These are phyloP conservation scores for Collichthys lucidus DNA, from an alignment of 2,113 vertebrate genomes.

Conservation along the genomic window DNA sequence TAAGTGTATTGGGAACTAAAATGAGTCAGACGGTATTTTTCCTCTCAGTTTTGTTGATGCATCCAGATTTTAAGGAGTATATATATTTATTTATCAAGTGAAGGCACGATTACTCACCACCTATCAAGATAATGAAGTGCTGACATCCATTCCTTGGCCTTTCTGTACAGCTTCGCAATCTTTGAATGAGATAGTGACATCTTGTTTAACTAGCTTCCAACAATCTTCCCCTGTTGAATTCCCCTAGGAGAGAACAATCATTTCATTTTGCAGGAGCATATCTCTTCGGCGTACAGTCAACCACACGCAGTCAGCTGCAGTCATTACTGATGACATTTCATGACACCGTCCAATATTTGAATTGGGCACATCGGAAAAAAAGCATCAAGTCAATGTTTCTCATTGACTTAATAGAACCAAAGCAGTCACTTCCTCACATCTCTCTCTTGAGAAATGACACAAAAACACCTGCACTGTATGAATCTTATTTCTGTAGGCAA, in stretches of 20 bases:
- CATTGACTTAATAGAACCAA: slow-evolving; percentile 49
- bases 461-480: slow-evolving; percentile 34
- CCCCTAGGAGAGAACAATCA: slow-evolving; percentile 15
- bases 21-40: slow-evolving; percentile 20
- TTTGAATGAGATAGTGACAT: slow-evolving; percentile 16
- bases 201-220: background rate
- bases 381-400: slow-evolving; percentile 49
- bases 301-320: slow-evolving; percentile 16
- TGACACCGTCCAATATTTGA: slow-evolving; percentile 54
- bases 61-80: background rate
- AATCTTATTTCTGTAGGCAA: slow-evolving; percentile 54
- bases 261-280: slow-evolving; percentile 13
- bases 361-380: slow-evolving; percentile 27
- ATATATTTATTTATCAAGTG: no score
- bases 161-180: background rate
- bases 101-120: background rate
- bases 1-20: slow-evolving; percentile 4
- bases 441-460: slow-evolving; percentile 34
- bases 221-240: slow-evolving; percentile 10
- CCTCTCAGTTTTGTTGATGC: background rate
- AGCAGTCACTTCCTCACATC: slow-evolving; percentile 50
- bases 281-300: slow-evolving; percentile 35
- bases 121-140: background rate
- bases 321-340: slow-evolving; percentile 54
- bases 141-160: background rate